Evolutionary conservation across 2,113 vertebrate species (phyloP).

Genomic region (Macrotus californicus): DNA sequence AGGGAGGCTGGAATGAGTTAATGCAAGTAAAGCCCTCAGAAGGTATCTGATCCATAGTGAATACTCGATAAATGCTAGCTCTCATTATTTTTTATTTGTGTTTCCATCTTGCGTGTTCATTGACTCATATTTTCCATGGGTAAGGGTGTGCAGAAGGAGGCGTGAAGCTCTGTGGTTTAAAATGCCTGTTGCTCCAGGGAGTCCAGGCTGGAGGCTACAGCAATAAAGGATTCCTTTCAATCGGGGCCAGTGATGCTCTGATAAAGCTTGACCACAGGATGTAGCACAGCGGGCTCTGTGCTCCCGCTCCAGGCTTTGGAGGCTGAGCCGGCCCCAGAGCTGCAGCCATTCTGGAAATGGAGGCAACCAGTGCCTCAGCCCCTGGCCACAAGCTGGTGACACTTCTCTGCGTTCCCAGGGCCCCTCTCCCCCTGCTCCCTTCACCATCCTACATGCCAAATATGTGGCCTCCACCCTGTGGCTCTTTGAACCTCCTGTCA

Average conservation of each 20-base stretch:
- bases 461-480: not conserved
- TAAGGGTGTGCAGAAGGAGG: not conserved
- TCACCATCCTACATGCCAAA: accelerated
- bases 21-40: not conserved
- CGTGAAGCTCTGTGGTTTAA: not conserved
- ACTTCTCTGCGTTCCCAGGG: accelerated
- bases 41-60: not conserved
- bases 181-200: not conserved
- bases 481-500: not conserved
- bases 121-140: constrained; percentile 57
- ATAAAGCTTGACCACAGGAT: constrained; percentile 39
- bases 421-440: too few relatives aligned
- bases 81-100: constrained; percentile 12
- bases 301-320: not conserved
- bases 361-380: not conserved
- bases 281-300: not conserved
- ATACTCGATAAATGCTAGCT: not conserved
- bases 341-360: not conserved
- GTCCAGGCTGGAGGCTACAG: not conserved
- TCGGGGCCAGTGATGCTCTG: constrained; percentile 35
- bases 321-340: not conserved
- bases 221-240: not conserved
- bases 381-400: not conserved
- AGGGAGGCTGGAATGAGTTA: not conserved
- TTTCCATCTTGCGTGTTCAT: not conserved